phyloP scores from a whole-genome alignment of 2,888 invertebrate species.

The Leptinotarsa rubiginosa region DNA sequence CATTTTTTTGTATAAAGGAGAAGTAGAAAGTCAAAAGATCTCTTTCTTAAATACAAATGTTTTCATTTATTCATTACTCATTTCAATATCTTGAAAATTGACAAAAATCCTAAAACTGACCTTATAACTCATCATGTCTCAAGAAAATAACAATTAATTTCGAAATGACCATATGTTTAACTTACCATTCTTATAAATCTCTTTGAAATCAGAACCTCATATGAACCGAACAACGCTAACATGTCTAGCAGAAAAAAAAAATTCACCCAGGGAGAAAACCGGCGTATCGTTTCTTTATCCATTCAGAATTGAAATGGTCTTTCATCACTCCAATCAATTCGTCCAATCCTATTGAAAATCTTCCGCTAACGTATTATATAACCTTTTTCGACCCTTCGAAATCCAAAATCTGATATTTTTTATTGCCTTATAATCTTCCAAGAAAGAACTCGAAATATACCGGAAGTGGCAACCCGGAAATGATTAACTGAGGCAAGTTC shows the following conservation, averaged over 20 bases:
- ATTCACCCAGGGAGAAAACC: background rate
- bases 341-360: constrained; percentile 13
- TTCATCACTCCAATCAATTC: background rate
- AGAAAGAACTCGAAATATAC: constrained; percentile 26
- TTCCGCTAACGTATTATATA: constrained; percentile 31
- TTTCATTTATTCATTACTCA: too few relatives aligned
- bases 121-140: too few relatives aligned
- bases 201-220: background rate
- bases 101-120: too few relatives aligned
- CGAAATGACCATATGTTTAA: too few relatives aligned
- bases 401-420: constrained; percentile 37
- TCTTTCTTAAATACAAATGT: too few relatives aligned
- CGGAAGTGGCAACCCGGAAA: constrained; percentile 17
- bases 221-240: background rate
- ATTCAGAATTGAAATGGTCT: background rate
- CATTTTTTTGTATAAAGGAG: too few relatives aligned
- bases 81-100: too few relatives aligned
- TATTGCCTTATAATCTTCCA: constrained; percentile 34
- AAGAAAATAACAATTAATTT: too few relatives aligned
- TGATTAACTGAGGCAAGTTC: constrained; percentile 10
- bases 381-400: constrained; percentile 35
- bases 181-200: too few relatives aligned
- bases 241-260: background rate
- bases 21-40: too few relatives aligned
- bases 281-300: background rate